A percentile compares a stretch with the other conserved stretches of the same genome.
Evolutionary conservation across 30 jellyfish, hydroid and myxozoan species (phyloP).

Genomic region (Rhopilema esculentum): DNA sequence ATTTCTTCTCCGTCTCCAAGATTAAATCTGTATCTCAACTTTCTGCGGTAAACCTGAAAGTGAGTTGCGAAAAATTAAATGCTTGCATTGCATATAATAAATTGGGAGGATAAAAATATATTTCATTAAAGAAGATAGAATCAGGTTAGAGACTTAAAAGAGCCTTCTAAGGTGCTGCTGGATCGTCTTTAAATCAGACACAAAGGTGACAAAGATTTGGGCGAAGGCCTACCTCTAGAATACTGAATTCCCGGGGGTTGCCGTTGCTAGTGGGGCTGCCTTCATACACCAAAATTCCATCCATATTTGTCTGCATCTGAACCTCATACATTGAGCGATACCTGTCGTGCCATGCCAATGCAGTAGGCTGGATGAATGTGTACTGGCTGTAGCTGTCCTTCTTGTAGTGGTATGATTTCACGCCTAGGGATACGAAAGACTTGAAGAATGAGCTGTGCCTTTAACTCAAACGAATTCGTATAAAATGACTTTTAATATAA

Average conservation of each 20-base stretch:
- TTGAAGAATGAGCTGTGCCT: too few species aligned
- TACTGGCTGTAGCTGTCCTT: slow-evolving; percentile 86
- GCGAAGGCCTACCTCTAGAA: slow-evolving; percentile 74
- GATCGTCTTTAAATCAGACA: background rate
- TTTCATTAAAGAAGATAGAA: too few species aligned
- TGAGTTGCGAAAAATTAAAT: background rate
- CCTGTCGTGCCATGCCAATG: slow-evolving; percentile 78
- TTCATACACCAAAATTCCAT: slow-evolving; percentile 89
- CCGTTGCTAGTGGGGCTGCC: slow-evolving; percentile 65
- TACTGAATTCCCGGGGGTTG: slow-evolving; percentile 79
- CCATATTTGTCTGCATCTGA: slow-evolving; percentile 81
- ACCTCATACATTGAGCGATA: slow-evolving; percentile 77
- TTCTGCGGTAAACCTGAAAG: slow-evolving; percentile 72
- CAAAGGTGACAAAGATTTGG: background rate
- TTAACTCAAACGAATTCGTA: too few species aligned
- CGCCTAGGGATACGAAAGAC: slow-evolving; percentile 63
- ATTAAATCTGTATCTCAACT: slow-evolving; percentile 83
- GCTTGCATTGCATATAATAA: background rate
- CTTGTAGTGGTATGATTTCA: slow-evolving; percentile 75
- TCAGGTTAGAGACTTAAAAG: too few species aligned
- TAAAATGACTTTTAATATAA: too few species aligned
- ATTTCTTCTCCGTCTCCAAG: slow-evolving; percentile 91
- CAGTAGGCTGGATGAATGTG: slow-evolving; percentile 55
- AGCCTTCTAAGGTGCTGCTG: too few species aligned
- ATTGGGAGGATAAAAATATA: background rate